Base-by-base conservation (phyloP, 2,888 invertebrate genomes). In the Abscondita cerata region DNA sequence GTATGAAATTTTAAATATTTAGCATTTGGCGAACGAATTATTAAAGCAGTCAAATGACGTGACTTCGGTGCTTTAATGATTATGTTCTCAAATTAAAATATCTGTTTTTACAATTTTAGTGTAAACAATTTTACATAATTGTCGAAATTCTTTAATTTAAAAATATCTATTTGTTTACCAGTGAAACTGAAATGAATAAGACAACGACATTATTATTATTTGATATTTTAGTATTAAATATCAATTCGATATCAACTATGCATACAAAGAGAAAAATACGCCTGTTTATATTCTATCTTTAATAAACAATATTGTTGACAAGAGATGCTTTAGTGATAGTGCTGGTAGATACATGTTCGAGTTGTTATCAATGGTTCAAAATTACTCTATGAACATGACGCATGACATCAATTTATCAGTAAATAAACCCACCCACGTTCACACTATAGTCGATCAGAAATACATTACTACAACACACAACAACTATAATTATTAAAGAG, bases 301-400 rank as follows among this genome's bases (percentile, higher is more conserved):
- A 40, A 52, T 51, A 55, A 64, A 64, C 64, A 58, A 34, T 34
- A 46, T 46, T 61, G 61, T 64, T 64, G 64, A 64, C 60, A 64
- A 47, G 54, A 64, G 61, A 61, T 61, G 57, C 58, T 51, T 20
- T 33, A 44, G 20, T 50, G 61, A 64, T 64, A 64, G 58, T 53
- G 57, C 60, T 61, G 64, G 53, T 60, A 61, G 64, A 44, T 60
- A 61, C 64, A 56, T 57, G 58, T 53, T 38, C 55, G 44, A 38
- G 53, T 48, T 48, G 57, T 61, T 64, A 64, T 61, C 60, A 56
- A 51, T 47, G 56, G 50, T 40, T 58, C 58, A 33, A 64, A 61
- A 64, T 64, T 64, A 64, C 64, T 56, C 60, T 53, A 50, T 50
- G 47, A 56, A 56, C 41, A 59, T 50, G 41, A 31, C 50, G 33